A percentile compares a stretch with the other conserved stretches of the same genome.
These are phyloP conservation scores for Tinea trinotella DNA, from an alignment of 2,888 invertebrate species.

Conservation along the genomic window DNA sequence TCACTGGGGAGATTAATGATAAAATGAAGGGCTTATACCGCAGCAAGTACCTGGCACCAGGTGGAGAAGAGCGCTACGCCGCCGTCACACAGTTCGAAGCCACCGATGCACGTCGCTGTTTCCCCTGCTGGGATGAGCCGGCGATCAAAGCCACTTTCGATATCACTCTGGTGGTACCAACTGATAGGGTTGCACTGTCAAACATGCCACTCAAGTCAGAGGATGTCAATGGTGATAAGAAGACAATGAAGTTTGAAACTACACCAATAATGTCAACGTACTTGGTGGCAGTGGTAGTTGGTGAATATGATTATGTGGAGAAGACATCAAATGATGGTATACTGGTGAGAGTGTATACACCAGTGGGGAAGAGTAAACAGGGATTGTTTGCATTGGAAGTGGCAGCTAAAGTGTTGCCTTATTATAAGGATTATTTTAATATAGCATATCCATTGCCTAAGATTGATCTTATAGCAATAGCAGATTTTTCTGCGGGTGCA, in stretches of 20 bases:
- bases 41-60: slow-evolving; percentile 83
- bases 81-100: slow-evolving; percentile 95
- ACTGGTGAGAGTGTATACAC: slow-evolving; percentile 86
- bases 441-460: slow-evolving; percentile 96
- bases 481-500: slow-evolving; percentile 95
- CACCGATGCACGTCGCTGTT: slow-evolving; percentile 92
- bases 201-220: slow-evolving; percentile 86
- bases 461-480: slow-evolving; percentile 96
- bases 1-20: slow-evolving; percentile 90
- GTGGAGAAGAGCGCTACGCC: slow-evolving; percentile 84
- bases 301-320: slow-evolving; percentile 95
- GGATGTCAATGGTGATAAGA: slow-evolving; percentile 55
- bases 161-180: slow-evolving; percentile 86
- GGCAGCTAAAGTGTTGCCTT: slow-evolving; percentile 92
- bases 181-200: slow-evolving; percentile 88
- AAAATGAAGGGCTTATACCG: slow-evolving; percentile 97
- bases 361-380: slow-evolving; percentile 92
- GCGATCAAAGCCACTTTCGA: slow-evolving; percentile 96
- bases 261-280: slow-evolving; percentile 97
- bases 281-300: slow-evolving; percentile 93
- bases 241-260: slow-evolving; percentile 79
- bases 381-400: slow-evolving; percentile 94
- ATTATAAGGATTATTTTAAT: slow-evolving; percentile 95
- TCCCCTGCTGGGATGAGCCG: slow-evolving; percentile 99
- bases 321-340: slow-evolving; percentile 86